Evolutionary conservation across 2,113 vertebrate genomes (phyloP), one percentile per base, ranked within the genome.

Genomic region (Acanthochromis polyacanthus): DNA sequence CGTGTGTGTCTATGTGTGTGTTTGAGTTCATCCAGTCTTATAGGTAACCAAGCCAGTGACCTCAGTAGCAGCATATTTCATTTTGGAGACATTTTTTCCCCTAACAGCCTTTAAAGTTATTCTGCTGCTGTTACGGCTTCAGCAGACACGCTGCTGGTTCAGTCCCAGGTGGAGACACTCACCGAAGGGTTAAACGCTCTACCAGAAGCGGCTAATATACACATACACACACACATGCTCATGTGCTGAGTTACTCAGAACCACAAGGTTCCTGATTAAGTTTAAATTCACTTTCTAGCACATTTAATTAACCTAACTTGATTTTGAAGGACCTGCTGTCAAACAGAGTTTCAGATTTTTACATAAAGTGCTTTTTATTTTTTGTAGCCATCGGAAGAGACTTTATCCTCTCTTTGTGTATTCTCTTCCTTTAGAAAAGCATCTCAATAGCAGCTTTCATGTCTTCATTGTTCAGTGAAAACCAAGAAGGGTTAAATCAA

Each of bases 231-330:
- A 36, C 56, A 14, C 5, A 3, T 12, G 10, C 71, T 78, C 61
- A 61, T 73, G 81, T 36, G 75, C 72, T 19, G 17, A 65, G 69
- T 61, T 75, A 73, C 56, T 71, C 58, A 82, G 15, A 8, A 68
- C 75, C 52, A 3, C 50, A 15, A 82, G 77, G 84, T 77, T 81
- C 64, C 81, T 83, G 78, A 91, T 93, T 94, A 82, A 64, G 68
- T 72, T 67, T 78, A 84, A 91, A 92, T 90, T 81, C 61, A 80
- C 86, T 93, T 90, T 85, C 69, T 80, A 89, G 84, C 81, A 80
- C 73, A 93, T 92, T 91, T 80, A 83, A 92, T 93, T 84, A 88
- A 88, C 76, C 60, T 83, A 90, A 92, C 71, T 84, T 20, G 46
- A 91, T 90, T 89, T 59, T 50, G 28, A 51, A 83, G 60, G 64